These are phyloP conservation scores for Thalpophila matura DNA, from an alignment of 2,888 invertebrate genomes.

Conservation along the genomic window DNA sequence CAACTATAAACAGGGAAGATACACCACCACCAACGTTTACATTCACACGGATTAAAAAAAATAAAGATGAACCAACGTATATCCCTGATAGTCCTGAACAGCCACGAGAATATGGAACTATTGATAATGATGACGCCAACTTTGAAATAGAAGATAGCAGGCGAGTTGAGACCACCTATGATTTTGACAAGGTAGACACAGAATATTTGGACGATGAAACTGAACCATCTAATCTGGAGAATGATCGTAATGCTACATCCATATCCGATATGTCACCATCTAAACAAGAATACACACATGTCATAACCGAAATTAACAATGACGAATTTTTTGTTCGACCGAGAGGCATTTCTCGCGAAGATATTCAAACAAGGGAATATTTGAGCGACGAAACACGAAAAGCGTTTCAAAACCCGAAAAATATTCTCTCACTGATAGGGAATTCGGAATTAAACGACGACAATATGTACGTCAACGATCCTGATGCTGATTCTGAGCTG, in stretches of 20 bases:
- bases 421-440: slow-evolving; percentile 92
- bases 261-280: slow-evolving; percentile 81
- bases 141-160: slow-evolving; percentile 82
- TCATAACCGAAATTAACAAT: slow-evolving; percentile 96
- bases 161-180: slow-evolving; percentile 82
- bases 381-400: slow-evolving; percentile 95
- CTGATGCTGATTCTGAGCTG: slow-evolving; percentile 82
- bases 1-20: slow-evolving; percentile 88
- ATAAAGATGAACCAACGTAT: slow-evolving; percentile 85
- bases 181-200: slow-evolving; percentile 90
- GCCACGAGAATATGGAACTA: slow-evolving; percentile 87
- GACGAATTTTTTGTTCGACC: slow-evolving; percentile 96
- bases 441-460: slow-evolving; percentile 76
- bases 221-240: slow-evolving; percentile 68
- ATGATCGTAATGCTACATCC: slow-evolving; percentile 72
- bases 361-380: slow-evolving; percentile 94
- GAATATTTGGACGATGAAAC: slow-evolving; percentile 90
- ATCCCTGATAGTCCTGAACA: slow-evolving; percentile 83
- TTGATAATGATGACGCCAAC: slow-evolving; percentile 75
- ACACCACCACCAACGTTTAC: slow-evolving; percentile 92
- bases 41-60: slow-evolving; percentile 92
- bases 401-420: slow-evolving; percentile 93
- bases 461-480: slow-evolving; percentile 81
- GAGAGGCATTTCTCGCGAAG: slow-evolving; percentile 95
- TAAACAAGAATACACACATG: slow-evolving; percentile 88